These are phyloP conservation scores for Brachylomia viminalis DNA, from an alignment of 2,888 invertebrate species.

Conservation along the genomic window DNA sequence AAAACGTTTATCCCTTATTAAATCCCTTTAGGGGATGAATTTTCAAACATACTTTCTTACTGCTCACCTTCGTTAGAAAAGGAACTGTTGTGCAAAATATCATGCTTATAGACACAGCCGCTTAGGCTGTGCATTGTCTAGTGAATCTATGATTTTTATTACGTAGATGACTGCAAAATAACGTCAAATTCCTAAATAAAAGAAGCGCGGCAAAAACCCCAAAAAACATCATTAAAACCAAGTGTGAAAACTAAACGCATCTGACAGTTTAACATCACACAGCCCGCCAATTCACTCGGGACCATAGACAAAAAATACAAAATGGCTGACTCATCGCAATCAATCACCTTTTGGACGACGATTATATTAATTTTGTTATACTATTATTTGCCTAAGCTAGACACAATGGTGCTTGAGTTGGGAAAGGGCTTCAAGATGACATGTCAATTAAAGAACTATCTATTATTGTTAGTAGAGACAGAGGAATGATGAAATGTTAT, in stretches of 20 bases:
- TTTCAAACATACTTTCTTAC: neutral
- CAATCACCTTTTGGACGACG: slow-evolving; percentile 88
- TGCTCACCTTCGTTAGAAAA: neutral
- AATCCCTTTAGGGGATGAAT: neutral
- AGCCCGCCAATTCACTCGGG: slow-evolving; percentile 60
- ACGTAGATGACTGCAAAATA: neutral
- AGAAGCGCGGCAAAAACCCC: slow-evolving; percentile 7
- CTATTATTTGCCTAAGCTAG: slow-evolving; percentile 88
- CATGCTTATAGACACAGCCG: neutral
- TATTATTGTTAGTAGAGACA: slow-evolving; percentile 77
- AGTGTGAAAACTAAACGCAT: slow-evolving; percentile 67
- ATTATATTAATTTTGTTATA: slow-evolving; percentile 88
- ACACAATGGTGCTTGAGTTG: slow-evolving; percentile 83
- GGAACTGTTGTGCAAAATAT: neutral
- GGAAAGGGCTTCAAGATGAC: slow-evolving; percentile 82
- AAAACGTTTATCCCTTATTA: neutral
- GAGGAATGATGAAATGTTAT: slow-evolving; percentile 48
- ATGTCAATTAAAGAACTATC: slow-evolving; percentile 88
- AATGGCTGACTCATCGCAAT: slow-evolving; percentile 86
- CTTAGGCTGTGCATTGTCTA: neutral
- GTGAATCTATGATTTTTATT: neutral
- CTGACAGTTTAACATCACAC: slow-evolving; percentile 68
- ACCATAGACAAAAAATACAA: slow-evolving; percentile 71
- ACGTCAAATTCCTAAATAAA: neutral
- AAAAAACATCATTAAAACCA: slow-evolving; percentile 34